phyloP scores from a whole-genome alignment of 2,888 invertebrate species.

The Perithous albicinctus region DNA sequence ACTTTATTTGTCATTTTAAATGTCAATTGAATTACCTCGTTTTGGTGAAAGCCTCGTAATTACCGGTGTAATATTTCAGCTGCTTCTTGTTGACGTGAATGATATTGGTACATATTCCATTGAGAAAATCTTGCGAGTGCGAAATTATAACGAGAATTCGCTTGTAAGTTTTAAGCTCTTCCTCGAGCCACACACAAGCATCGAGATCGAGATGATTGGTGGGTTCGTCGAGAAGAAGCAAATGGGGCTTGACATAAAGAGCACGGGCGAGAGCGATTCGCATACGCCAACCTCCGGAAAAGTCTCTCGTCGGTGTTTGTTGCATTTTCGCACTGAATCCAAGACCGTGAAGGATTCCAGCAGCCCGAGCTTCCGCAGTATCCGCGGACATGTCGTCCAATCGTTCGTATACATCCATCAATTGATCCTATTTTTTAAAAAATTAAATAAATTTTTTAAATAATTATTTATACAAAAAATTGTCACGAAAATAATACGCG shows the following conservation, averaged over 20 bases:
- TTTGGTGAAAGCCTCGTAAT: slow-evolving; percentile 98
- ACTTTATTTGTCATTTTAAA: too few relatives aligned
- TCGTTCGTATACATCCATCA: slow-evolving; percentile 99
- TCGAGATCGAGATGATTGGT: slow-evolving; percentile 99
- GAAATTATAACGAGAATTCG: slow-evolving; percentile 98
- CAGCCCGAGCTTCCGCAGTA: slow-evolving; percentile 97
- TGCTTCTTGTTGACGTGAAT: slow-evolving; percentile 97
- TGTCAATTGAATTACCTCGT: slow-evolving; percentile 86
- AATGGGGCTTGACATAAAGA: slow-evolving; percentile 98
- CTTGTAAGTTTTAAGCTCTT: slow-evolving; percentile 98
- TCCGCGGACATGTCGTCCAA: slow-evolving; percentile 98
- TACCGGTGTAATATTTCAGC: slow-evolving; percentile 97
- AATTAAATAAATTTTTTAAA: background rate
- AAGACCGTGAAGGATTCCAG: slow-evolving; percentile 97
- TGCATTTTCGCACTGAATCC: slow-evolving; percentile 97
- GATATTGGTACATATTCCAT: slow-evolving; percentile 98
- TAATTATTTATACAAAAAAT: background rate
- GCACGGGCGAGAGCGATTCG: slow-evolving; percentile 98
- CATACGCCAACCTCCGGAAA: slow-evolving; percentile 99
- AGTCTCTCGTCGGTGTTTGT: slow-evolving; percentile 93
- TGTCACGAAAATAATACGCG: too few relatives aligned
- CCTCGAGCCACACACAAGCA: slow-evolving; percentile 99
- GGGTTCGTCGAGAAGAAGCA: slow-evolving; percentile 98
- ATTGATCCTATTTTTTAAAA: slow-evolving; percentile 89
- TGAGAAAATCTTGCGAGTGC: slow-evolving; percentile 99